Base-by-base conservation (phyloP, 2,797 vertebrate species). In the Cryptoblepharus egeriae region DNA sequence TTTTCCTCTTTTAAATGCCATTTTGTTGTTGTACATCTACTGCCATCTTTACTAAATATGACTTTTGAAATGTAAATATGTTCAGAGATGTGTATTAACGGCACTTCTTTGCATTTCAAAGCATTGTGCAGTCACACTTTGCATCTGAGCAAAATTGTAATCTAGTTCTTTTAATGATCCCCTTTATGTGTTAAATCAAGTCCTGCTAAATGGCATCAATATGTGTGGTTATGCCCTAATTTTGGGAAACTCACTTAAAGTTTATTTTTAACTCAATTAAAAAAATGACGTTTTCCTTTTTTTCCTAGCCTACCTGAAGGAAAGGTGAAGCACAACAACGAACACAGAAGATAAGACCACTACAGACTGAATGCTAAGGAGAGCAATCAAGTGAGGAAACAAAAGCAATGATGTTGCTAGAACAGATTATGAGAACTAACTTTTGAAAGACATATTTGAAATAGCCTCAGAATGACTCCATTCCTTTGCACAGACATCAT, bases 31-130 rank as follows among this genome's bases (percentile, higher is more conserved):
- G 92, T 93, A 90, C 90, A 89, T 81, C 89, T 92, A 74, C 90
- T 86, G 92, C 91, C 87, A 93, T 94, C 91, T 91, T 91, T 93
- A 91, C 93, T 94, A 94, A 93, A 94, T 92, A 89, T 88, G 82
- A 94, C 95, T 96, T 97, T 96, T 95, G 96, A 97, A 96, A 96
- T 96, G 96, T 94, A 94, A 96, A 96, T 95, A 93, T 96, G 92
- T 95, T 95, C 89, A 83, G 94, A 89, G 91, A 93, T 90, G 93
- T 94, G 91, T 91, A 88, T 90, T 94, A 93, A 95, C 93, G 95
- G 95, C 93, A 94, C 94, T 95, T 92, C 93, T 95, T 94, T 93
- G 93, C 92, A 95, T 94, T 95, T 96, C 95, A 96, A 96, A 96
- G 94, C 91, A 87, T 89, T 93, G 88, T 92, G 92, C 93, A 91